Base-by-base conservation (phyloP, 1,140 invertebrate genomes). In the Teleopsis dalmanni region DNA sequence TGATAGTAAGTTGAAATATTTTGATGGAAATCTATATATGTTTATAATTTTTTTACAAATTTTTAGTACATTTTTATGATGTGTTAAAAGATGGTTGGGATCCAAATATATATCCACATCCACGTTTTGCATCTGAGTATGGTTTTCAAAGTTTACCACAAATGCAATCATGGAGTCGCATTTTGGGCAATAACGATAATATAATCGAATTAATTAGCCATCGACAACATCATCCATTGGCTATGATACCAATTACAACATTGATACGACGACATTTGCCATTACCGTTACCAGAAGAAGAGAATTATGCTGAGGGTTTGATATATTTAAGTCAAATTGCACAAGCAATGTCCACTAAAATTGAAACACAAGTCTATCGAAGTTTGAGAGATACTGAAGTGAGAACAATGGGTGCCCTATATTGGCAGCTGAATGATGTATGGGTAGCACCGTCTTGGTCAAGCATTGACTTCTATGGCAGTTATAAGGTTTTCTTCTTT, bases 341-440 rank as follows among this genome's bases (percentile, higher is more conserved):
- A 57, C 95, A 98, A 78, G 91, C 88, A 1, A 82, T 95, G 75
- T 78, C 85, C 2, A 82, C 92, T 7, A 92, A 90, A 71, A 78
- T 82, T 11, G 82, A 97, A 73, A 88, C 90, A 1, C 94, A 98
- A 71, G 81, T 82, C 55, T 97, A 97, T 71, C 76, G 94, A 25
- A 81, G 88, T 11, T 72, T 78, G 47, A 72, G 76, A 14, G 59
- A 76, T 9, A 84, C 85, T 2, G 77, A 83, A 70, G 87, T 91
- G 33, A 70, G 75, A 9, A 92, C 88, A 1, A 98, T 96, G 90
- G 96, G 96, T 13, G 93, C 95, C 13, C 76, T 99, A 31, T 99
- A 98, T 74, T 99, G 97, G 97, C 96, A 99, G 70, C 71, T 99
- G 2, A 98, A 99, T 73, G 95, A 99, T 72, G 88, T 98, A 18